These are phyloP conservation scores for Zaprionus tsacasi DNA, from an alignment of 1,140 invertebrate species.

Conservation along the genomic window DNA sequence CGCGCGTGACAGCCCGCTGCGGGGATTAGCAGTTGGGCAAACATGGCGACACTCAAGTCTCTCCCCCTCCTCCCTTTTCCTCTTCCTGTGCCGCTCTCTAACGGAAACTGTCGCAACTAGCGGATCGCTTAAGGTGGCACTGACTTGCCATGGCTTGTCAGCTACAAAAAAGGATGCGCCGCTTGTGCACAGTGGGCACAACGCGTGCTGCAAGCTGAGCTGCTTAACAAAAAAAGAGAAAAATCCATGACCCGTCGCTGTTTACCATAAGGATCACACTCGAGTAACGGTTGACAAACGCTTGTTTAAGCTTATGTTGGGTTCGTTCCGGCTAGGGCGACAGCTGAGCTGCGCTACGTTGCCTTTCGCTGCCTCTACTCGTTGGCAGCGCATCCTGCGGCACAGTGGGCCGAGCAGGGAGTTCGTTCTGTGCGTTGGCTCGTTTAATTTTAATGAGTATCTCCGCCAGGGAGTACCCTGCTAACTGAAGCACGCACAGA, in stretches of 20 bases:
- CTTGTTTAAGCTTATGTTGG: constrained; percentile 47
- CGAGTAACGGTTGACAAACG: constrained; percentile 67
- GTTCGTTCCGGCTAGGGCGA: constrained; percentile 21
- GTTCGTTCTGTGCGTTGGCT: constrained; percentile 65
- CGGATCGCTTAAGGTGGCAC: constrained; percentile 63
- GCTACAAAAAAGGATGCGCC: constrained; percentile 52
- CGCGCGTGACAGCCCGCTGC: constrained; percentile 70
- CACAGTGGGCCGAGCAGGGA: background rate
- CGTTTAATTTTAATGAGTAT: constrained; percentile 78
- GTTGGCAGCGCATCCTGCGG: constrained; percentile 8
- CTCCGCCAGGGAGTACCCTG: no score
- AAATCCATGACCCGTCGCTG: constrained; percentile 60
- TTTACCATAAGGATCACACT: constrained; percentile 78
- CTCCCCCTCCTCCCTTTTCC: no score
- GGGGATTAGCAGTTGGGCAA: constrained; percentile 74
- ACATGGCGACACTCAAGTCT: constrained; percentile 75
- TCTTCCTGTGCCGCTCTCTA: background rate
- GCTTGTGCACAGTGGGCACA: constrained; percentile 24
- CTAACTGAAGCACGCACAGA: constrained; percentile 18
- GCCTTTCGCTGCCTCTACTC: no score
- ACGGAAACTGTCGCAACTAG: constrained; percentile 38
- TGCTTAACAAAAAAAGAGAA: constrained; percentile 58
- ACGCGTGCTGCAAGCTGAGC: constrained; percentile 67
- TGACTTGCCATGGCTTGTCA: constrained; percentile 78
- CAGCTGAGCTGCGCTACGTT: constrained; percentile 2